These are phyloP conservation scores for Propsilocerus akamusi DNA, from an alignment of 1,140 invertebrate genomes.

Conservation along the genomic window DNA sequence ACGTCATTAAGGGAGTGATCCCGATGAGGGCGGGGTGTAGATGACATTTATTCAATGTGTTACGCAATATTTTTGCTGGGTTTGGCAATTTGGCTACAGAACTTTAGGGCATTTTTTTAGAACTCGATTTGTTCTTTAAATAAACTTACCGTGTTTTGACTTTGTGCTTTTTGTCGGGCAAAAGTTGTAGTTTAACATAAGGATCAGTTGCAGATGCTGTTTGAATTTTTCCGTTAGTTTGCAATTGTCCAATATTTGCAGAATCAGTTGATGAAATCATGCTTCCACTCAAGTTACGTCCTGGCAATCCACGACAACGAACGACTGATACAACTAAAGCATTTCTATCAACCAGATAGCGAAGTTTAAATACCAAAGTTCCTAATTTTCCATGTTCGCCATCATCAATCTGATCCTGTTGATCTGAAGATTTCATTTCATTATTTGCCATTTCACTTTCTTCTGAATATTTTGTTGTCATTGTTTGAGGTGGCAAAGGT, in stretches of 20 bases:
- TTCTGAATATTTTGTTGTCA: slow-evolving; percentile 17
- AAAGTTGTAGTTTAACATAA: slow-evolving; percentile 83
- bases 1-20: too few species aligned
- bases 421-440: too few species aligned
- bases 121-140: too few species aligned
- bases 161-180: slow-evolving; percentile 89
- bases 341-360: slow-evolving; percentile 74
- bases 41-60: too few species aligned
- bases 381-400: slow-evolving; percentile 47
- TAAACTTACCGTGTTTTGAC: slow-evolving; percentile 71
- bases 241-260: not conserved
- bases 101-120: too few species aligned
- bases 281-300: slow-evolving; percentile 31
- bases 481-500: slow-evolving; percentile 10
- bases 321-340: slow-evolving; percentile 82
- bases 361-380: slow-evolving; percentile 68
- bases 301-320: slow-evolving; percentile 64
- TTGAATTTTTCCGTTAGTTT: slow-evolving; percentile 24
- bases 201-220: slow-evolving; percentile 52
- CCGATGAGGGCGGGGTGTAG: too few species aligned
- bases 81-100: too few species aligned
- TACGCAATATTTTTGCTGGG: too few species aligned
- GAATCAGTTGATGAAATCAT: slow-evolving; percentile 16
- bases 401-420: slow-evolving; percentile 25
- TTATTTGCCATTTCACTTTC: slow-evolving; percentile 22